These are phyloP conservation scores for Diadophis punctatus DNA, from an alignment of 2,113 vertebrate genomes.

Conservation along the genomic window DNA sequence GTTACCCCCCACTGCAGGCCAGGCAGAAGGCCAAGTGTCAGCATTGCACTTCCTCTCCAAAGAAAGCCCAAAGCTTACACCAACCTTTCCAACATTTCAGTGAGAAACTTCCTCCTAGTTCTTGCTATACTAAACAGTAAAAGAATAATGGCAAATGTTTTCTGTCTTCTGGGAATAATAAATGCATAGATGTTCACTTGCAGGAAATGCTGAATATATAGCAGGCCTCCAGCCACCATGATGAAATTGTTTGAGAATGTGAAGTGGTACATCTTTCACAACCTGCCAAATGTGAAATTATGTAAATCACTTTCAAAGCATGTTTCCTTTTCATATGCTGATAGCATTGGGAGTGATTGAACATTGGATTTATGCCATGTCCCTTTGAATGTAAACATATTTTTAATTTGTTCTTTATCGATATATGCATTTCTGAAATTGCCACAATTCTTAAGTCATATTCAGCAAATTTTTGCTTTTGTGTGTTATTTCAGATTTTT, in stretches of 20 bases:
- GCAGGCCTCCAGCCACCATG: not conserved
- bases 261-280: not conserved
- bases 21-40: not conserved
- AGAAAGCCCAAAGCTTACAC: not conserved
- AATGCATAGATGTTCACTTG: not conserved
- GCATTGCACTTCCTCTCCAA: not conserved
- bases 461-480: not conserved
- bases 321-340: not conserved
- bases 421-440: not conserved
- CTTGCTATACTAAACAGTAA: not conserved
- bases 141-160: not conserved
- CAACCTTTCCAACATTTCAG: not conserved
- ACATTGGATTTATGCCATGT: not conserved
- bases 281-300: constrained; percentile 18
- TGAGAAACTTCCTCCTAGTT: not conserved
- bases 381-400: not conserved
- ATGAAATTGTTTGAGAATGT: constrained; percentile 2
- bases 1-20: not conserved
- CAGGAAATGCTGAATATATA: not conserved
- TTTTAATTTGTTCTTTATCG: not conserved
- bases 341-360: not conserved
- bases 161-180: not conserved
- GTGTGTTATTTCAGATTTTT: not conserved
- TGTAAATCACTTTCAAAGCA: constrained; percentile 2
- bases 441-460: not conserved